Evolutionary conservation across 1,140 invertebrate genomes (phyloP).

Genomic region (Drosophila ananassae): DNA sequence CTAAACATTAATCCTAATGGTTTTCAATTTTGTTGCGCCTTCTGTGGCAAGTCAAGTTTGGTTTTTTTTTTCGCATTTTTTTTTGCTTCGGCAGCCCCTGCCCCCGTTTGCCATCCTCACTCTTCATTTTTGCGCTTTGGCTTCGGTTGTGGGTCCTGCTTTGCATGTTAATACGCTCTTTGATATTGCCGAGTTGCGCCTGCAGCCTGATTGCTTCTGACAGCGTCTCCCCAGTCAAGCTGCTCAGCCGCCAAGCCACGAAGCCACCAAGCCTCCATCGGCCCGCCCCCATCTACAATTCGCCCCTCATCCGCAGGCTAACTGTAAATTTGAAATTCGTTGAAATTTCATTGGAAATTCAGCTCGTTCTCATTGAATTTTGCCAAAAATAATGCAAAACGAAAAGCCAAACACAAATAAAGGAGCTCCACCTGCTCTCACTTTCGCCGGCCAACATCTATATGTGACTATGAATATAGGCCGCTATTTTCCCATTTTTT

Average conservation of each 20-base stretch:
- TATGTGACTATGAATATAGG: constrained; percentile 1
- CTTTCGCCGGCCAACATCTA: not conserved
- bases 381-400: constrained; percentile 39
- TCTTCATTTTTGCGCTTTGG: constrained; percentile 40
- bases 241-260: not conserved
- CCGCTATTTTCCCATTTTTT: not conserved
- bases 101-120: not conserved
- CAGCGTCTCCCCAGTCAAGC: constrained; percentile 35
- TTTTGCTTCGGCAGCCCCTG: constrained; percentile 7
- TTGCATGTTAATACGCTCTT: constrained; percentile 82
- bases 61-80: constrained; percentile 10
- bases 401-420: constrained; percentile 16
- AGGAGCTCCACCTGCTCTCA: constrained; percentile 28
- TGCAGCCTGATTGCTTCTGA: constrained; percentile 80
- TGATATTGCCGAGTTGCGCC: constrained; percentile 74
- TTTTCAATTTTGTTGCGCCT: constrained; percentile 74
- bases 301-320: constrained; percentile 7
- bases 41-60: constrained; percentile 76
- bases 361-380: constrained; percentile 41
- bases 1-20: constrained; percentile 82
- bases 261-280: not conserved
- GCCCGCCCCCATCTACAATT: not conserved
- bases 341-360: constrained; percentile 54
- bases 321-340: constrained; percentile 60
- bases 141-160: constrained; percentile 62